A percentile compares a stretch with the other conserved stretches of the same genome.
Conservation (phyloP, 2,888 invertebrate species). For the Myopa testacea region DNA sequence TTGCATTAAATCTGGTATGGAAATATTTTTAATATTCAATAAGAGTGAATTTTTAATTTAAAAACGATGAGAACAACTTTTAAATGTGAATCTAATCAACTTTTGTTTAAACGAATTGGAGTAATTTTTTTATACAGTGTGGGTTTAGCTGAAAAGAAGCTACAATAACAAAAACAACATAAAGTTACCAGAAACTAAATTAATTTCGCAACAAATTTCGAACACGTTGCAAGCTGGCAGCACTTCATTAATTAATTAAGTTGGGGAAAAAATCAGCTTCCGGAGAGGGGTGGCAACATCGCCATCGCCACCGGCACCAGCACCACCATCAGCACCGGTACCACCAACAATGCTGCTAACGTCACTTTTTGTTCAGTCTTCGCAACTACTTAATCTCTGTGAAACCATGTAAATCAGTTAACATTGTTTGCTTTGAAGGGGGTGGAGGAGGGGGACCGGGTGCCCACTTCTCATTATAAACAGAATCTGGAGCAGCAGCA, state of each 20-base stretch:
- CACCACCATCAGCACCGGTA: not conserved
- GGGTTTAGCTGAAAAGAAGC: too few relatives aligned
- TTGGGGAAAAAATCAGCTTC: not conserved
- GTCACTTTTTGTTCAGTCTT: not conserved
- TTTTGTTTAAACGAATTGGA: too few relatives aligned
- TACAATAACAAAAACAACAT: too few relatives aligned
- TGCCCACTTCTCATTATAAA: not conserved
- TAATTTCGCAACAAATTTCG: not conserved
- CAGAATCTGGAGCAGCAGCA: not conserved
- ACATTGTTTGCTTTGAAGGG: not conserved
- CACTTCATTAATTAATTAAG: conserved; percentile 8
- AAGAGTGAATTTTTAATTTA: too few relatives aligned
- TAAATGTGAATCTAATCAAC: too few relatives aligned
- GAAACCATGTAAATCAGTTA: conserved; percentile 10
- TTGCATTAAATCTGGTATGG: too few relatives aligned
- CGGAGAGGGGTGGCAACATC: too few relatives aligned
- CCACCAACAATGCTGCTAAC: not conserved
- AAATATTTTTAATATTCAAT: too few relatives aligned
- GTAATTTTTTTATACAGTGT: too few relatives aligned
- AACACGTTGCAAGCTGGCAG: not conserved
- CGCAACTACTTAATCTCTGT: not conserved
- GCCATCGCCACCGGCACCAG: too few relatives aligned
- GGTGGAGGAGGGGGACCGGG: not conserved
- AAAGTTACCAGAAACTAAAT: not conserved
- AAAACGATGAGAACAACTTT: too few relatives aligned